A percentile compares a stretch with the other conserved stretches of the same genome.
Conservation (phyloP, 2,113 vertebrate genomes). For the Mobula hypostoma region DNA sequence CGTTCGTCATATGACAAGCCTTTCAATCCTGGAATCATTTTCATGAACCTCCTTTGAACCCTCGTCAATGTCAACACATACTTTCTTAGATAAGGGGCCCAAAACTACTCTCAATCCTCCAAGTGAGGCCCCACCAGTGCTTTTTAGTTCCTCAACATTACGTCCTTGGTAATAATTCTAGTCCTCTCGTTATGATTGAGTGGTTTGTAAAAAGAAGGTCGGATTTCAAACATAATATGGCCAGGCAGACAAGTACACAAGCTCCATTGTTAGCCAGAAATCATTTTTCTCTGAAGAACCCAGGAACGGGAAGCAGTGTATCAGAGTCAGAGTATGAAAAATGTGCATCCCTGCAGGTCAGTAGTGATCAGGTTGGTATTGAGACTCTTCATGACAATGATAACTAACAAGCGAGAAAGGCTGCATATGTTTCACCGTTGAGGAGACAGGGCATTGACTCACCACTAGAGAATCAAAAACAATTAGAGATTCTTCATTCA, state of each 20-base stretch:
- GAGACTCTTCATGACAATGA: not conserved
- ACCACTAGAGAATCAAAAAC: not conserved
- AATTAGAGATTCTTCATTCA: too few species aligned
- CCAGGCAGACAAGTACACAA: not conserved
- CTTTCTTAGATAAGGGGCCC: too few species aligned
- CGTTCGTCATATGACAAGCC: too few species aligned
- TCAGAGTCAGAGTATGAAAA: not conserved
- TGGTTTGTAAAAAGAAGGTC: not conserved
- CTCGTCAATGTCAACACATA: too few species aligned
- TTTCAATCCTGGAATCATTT: too few species aligned
- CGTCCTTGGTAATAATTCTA: too few species aligned
- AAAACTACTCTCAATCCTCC: too few species aligned
- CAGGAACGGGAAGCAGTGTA: not conserved
- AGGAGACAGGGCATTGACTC: not conserved
- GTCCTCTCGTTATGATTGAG: too few species aligned
- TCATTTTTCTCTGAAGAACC: not conserved
- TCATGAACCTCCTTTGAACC: too few species aligned
- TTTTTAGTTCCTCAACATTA: too few species aligned
- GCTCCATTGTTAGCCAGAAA: not conserved
- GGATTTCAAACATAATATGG: not conserved
- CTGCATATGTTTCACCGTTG: not conserved
- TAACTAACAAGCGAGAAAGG: not conserved
- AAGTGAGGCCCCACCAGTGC: too few species aligned
- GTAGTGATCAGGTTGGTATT: not conserved
- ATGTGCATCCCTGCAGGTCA: not conserved